Evolutionary conservation across 2,888 invertebrate species (phyloP).

Genomic region (Thereva nobilitata): DNA sequence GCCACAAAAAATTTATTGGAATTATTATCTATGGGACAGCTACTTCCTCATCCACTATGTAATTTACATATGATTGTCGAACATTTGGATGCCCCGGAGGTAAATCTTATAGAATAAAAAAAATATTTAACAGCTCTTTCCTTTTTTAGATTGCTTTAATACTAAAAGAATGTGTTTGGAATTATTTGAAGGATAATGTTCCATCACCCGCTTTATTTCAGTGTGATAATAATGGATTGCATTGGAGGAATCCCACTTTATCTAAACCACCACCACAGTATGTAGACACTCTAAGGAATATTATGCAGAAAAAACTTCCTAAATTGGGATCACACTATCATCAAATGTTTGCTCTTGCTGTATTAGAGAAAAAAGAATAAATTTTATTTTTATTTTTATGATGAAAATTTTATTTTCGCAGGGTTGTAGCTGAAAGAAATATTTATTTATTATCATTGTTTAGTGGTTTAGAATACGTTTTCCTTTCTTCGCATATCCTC

Average conservation of each 20-base stretch:
- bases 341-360: slow-evolving; percentile 66
- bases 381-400: too few relatives aligned
- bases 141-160: slow-evolving; percentile 72
- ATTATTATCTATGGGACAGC: slow-evolving; percentile 81
- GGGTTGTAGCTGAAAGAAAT: too few relatives aligned
- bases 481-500: too few relatives aligned
- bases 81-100: slow-evolving; percentile 71
- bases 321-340: slow-evolving; percentile 76
- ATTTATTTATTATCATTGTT: too few relatives aligned
- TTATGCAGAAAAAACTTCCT: slow-evolving; percentile 79
- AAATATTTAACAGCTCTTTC: slow-evolving; percentile 28
- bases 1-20: slow-evolving; percentile 71
- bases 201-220: slow-evolving; percentile 82
- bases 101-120: slow-evolving; percentile 34
- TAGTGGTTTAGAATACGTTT: too few relatives aligned
- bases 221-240: slow-evolving; percentile 69
- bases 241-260: slow-evolving; percentile 77
- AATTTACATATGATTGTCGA: slow-evolving; percentile 77
- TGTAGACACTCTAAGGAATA: slow-evolving; percentile 77
- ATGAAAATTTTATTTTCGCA: too few relatives aligned
- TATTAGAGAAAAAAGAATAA: slow-evolving; percentile 46
- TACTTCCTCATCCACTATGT: slow-evolving; percentile 80
- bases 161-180: slow-evolving; percentile 85
- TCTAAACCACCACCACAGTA: slow-evolving; percentile 73
- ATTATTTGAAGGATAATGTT: slow-evolving; percentile 85